These are phyloP conservation scores for Sphaerophoria taeniata DNA, from an alignment of 2,888 invertebrate genomes.

Conservation along the genomic window DNA sequence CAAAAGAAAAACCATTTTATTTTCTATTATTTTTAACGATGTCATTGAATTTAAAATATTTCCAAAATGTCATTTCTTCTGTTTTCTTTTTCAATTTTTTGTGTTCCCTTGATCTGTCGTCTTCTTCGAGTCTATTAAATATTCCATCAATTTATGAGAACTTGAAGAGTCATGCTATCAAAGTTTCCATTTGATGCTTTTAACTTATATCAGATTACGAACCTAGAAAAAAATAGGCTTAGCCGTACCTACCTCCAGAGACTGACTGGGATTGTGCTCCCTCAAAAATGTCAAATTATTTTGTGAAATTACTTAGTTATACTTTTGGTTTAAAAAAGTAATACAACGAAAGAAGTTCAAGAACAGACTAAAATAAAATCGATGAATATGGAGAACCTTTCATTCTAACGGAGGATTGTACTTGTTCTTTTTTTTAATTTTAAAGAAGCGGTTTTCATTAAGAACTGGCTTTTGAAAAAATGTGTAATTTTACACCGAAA, in stretches of 20 bases:
- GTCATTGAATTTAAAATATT: conserved; percentile 6
- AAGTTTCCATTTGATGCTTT: conserved; percentile 44
- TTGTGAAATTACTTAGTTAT: conserved; percentile 25
- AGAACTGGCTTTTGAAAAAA: no score
- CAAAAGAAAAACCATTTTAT: no score
- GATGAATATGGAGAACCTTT: conserved; percentile 1
- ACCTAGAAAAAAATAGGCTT: background rate
- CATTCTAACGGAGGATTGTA: no score
- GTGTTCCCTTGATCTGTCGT: background rate
- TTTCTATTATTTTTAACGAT: background rate
- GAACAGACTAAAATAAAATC: background rate
- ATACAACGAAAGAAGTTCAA: background rate
- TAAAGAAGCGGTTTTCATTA: no score
- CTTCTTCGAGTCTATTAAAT: conserved; percentile 28
- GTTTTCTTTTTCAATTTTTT: background rate
- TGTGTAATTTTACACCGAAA: no score
- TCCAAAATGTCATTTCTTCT: background rate
- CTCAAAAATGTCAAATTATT: conserved; percentile 25
- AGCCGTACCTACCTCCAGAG: background rate
- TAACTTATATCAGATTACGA: conserved; percentile 62
- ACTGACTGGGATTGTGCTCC: background rate
- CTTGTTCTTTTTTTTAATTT: no score
- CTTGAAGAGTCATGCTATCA: conserved; percentile 26
- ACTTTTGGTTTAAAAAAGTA: conserved; percentile 9
- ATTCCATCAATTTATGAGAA: conserved; percentile 35